Conservation (phyloP, 2,113 vertebrate genomes). For the Leiothrix lutea region DNA sequence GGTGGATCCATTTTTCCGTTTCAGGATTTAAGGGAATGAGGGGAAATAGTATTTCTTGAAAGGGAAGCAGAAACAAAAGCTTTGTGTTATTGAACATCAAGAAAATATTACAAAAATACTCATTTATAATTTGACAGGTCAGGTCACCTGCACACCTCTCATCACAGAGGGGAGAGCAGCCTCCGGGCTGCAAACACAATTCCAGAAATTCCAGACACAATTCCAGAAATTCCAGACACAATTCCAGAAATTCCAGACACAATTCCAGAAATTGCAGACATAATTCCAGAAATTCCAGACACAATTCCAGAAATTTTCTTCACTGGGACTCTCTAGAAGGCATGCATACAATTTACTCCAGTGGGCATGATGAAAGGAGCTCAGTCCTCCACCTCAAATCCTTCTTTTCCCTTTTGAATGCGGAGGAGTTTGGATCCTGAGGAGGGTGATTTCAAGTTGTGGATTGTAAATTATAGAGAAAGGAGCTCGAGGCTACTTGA, state of each 20-base stretch:
- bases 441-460: not conserved
- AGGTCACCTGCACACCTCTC: not conserved
- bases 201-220: not conserved
- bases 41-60: not conserved
- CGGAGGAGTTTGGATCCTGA: not conserved
- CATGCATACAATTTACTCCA: not conserved
- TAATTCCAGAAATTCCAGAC: not conserved
- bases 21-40: not conserved
- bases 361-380: not conserved
- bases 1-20: not conserved
- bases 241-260: not conserved
- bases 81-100: not conserved
- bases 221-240: not conserved
- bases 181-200: not conserved
- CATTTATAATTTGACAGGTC: not conserved
- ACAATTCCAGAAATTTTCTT: not conserved
- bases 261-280: not conserved
- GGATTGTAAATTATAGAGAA: not conserved
- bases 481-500: not conserved
- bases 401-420: not conserved
- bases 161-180: not conserved
- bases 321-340: not conserved
- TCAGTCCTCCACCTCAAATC: not conserved
- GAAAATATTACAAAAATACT: not conserved
- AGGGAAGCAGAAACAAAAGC: not conserved